Evolutionary conservation across 2,113 vertebrate genomes (phyloP), one percentile per base, ranked within the genome.

Genomic region (Spea multiplicata): DNA sequence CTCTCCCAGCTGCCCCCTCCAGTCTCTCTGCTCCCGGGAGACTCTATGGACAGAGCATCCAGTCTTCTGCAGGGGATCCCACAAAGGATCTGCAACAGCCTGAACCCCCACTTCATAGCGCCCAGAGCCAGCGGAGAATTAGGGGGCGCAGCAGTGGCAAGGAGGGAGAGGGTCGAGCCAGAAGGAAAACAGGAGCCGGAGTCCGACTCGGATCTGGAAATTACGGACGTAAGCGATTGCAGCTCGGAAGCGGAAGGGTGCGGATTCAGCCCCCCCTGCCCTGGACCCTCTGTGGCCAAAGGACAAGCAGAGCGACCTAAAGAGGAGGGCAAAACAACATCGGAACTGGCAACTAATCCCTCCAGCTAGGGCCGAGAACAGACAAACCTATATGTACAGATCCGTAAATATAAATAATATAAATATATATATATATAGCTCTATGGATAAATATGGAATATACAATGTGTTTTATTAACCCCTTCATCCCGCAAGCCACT

Each of bases 211-310:
- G 95, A 97, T 87, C 88, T 97, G 92, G 95, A 97, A 85, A 95
- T 97, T 81, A 97, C 95, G 0, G 95, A 97, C 4, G 90, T 96
- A 86, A 96, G 95, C 17, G 94, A 95, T 87, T 95, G 94, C 89
- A 96, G 95, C 85, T 97, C 95, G 0, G 95, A 96, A 65, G 95
- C 94, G 0, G 95, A 95, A n/a, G 71, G 50, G 8, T 55, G 68
- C 46, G 68, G 44, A 3, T 71, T 73, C 46, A 80, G 71, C 52
- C 45, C 64, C 0, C 62, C 62, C 1, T 52, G 67, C 55, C 46
- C 44, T 87, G 87, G 82, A 83, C 87, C 55, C 64, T 13, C 52
- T 82, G 71, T 84, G 74, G 80, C 89, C 87, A 82, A 93, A 91
- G 85, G 86, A 82, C 53, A 81, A 4, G 9, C 65, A 0, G 85